Evolutionary conservation across 2,888 invertebrate genomes (phyloP).

Genomic region (Pristionchus arcanus): DNA sequence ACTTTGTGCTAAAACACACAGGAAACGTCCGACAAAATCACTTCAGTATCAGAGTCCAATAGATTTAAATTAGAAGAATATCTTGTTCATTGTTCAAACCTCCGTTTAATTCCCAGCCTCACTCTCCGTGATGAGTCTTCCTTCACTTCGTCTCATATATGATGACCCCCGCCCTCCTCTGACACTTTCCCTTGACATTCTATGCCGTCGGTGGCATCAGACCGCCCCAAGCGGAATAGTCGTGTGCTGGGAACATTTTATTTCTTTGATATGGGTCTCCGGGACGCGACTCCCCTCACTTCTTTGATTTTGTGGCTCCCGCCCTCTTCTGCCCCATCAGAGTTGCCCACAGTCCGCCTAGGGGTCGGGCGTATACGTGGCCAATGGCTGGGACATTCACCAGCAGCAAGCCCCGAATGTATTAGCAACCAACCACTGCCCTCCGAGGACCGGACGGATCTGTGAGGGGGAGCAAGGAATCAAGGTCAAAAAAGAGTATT

Average conservation of each 20-base stretch:
- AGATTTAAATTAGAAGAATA: no score
- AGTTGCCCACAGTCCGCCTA: slow-evolving; percentile 9
- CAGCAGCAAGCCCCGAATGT: not conserved
- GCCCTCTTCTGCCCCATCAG: not conserved
- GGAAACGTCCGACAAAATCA: not conserved
- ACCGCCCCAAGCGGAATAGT: not conserved
- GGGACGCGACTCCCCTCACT: not conserved
- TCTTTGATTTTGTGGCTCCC: not conserved
- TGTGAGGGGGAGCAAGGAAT: slow-evolving; percentile 16
- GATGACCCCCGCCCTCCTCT: not conserved
- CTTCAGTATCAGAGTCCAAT: no score
- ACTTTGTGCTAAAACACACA: no score
- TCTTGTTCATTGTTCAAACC: no score
- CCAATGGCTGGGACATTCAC: not conserved
- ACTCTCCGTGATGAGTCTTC: not conserved
- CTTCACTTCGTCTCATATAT: not conserved
- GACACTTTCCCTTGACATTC: not conserved
- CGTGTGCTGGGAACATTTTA: not conserved
- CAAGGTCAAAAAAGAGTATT: not conserved
- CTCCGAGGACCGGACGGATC: slow-evolving; percentile 4
- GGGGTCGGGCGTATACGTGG: not conserved
- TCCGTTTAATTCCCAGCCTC: not conserved
- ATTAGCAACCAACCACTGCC: not conserved
- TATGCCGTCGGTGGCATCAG: not conserved
- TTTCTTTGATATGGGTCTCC: not conserved